Percentiles rank a stretch among this genome's conserved stretches.
Conservation (phyloP, 2,797 vertebrate species). For the Helarctos malayanus region DNA sequence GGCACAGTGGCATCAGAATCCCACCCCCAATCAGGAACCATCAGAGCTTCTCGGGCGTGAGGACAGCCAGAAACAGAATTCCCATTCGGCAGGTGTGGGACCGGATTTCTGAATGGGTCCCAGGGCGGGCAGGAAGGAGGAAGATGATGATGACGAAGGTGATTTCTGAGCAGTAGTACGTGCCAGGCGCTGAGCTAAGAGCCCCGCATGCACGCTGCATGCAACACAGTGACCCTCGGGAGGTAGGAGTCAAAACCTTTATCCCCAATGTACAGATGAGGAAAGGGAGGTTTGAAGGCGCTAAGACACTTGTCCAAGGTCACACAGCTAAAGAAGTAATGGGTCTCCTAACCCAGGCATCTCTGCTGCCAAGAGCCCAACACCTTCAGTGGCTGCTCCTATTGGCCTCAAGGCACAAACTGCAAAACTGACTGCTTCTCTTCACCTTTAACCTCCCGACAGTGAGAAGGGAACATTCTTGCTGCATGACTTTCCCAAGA, state of each 20-base stretch:
- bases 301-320: not conserved
- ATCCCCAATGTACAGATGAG: not conserved
- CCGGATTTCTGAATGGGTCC: not conserved
- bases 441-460: not conserved
- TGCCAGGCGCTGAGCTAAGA: not conserved
- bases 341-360: not conserved
- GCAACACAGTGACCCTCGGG: not conserved
- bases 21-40: not conserved
- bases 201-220: not conserved
- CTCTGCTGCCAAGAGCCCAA: not conserved
- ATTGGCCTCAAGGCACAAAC: not conserved
- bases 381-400: too few species aligned
- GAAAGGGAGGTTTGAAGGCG: not conserved
- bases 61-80: not conserved
- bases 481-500: not conserved
- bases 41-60: not conserved
- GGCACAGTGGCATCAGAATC: not conserved
- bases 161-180: not conserved
- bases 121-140: fast-evolving
- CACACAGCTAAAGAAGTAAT: not conserved
- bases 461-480: not conserved
- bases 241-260: not conserved
- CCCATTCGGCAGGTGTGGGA: not conserved
- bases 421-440: not conserved
- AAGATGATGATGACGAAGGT: not conserved